Evolutionary conservation across 2,797 vertebrate genomes (phyloP).

Genomic region (Manis pentadactyla): DNA sequence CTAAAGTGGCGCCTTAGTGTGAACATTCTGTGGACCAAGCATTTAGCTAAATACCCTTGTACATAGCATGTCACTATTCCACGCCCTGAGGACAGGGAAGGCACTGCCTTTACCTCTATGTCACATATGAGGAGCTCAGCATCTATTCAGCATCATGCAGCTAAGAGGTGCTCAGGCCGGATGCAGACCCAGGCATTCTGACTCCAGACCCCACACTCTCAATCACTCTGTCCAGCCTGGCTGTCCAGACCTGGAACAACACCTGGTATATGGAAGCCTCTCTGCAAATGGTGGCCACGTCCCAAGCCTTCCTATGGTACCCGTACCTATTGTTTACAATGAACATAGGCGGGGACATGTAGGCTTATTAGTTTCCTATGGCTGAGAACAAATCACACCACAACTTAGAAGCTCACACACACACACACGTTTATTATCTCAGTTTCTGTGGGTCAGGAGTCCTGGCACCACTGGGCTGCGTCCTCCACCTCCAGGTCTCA

Average conservation of each 20-base stretch:
- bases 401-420: background rate
- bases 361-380: background rate
- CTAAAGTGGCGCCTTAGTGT: background rate
- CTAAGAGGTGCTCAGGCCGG: too few relatives aligned
- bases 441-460: background rate
- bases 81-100: background rate
- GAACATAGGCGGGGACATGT: accelerated
- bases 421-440: background rate
- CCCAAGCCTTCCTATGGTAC: accelerated
- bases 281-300: accelerated
- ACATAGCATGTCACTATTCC: background rate
- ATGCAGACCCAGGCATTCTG: background rate
- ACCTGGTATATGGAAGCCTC: accelerated
- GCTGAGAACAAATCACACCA: background rate
- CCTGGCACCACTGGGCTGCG: background rate
- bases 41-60: background rate
- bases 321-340: background rate
- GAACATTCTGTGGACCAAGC: background rate
- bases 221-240: background rate
- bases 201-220: background rate
- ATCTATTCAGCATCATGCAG: too few relatives aligned
- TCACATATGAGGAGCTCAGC: background rate
- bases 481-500: background rate
- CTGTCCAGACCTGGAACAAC: background rate
- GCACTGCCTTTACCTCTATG: background rate